phyloP scores from a whole-genome alignment of 2,888 invertebrate genomes.

The Noctua pronuba region DNA sequence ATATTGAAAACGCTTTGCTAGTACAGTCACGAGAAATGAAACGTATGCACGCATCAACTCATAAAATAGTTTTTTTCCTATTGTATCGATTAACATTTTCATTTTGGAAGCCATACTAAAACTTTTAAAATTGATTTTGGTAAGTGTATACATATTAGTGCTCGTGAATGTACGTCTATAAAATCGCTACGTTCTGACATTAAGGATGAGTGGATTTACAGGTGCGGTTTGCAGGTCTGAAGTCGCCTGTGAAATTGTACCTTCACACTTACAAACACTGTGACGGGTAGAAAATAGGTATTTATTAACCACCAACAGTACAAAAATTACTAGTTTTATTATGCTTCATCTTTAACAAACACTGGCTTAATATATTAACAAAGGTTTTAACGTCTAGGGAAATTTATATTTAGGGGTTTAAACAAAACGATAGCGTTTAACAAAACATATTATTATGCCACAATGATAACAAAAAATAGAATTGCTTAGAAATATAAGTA shows the following conservation, averaged over 20 bases:
- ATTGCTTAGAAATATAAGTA: conserved; percentile 6
- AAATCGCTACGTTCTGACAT: not conserved
- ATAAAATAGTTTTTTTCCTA: not conserved
- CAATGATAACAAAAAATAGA: conserved; percentile 19
- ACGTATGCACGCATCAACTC: not conserved
- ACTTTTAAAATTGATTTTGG: too few relatives aligned
- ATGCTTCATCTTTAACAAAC: not conserved
- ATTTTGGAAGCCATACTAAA: not conserved
- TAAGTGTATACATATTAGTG: not conserved
- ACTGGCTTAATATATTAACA: conserved; percentile 10
- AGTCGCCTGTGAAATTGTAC: not conserved
- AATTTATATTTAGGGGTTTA: conserved; percentile 3
- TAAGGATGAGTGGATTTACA: not conserved
- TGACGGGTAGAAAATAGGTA: not conserved
- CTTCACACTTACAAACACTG: not conserved
- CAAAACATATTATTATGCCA: conserved; percentile 29
- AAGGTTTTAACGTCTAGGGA: not conserved
- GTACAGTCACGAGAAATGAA: not conserved
- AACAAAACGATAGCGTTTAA: conserved; percentile 31
- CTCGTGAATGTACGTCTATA: not conserved
- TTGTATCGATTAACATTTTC: not conserved
- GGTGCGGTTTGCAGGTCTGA: not conserved
- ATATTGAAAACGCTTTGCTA: not conserved
- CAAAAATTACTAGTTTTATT: not conserved
- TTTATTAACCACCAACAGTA: not conserved